phyloP scores from a whole-genome alignment of 1,140 invertebrate genomes.

The Megalonaias nervosa region DNA sequence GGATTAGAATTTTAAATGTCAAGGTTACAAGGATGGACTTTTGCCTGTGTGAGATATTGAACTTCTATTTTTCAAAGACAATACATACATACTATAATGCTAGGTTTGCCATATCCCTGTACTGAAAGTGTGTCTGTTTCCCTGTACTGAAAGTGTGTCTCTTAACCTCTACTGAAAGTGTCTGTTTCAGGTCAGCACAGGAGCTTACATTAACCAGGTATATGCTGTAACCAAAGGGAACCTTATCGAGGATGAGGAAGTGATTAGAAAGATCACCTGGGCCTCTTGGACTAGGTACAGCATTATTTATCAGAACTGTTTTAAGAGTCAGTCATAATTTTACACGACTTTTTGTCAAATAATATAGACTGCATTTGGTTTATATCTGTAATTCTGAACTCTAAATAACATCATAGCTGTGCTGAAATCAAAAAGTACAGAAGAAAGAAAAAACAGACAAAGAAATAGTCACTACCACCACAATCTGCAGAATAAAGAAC shows the following conservation, averaged over 20 bases:
- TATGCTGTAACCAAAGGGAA: constrained; percentile 65
- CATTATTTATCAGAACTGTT: neutral
- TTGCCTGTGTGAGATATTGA: neutral
- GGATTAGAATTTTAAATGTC: neutral
- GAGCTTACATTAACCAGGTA: constrained; percentile 66
- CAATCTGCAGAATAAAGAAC: too few species aligned
- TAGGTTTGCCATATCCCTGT: neutral
- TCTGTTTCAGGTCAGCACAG: constrained; percentile 63
- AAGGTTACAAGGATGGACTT: neutral
- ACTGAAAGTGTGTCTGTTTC: too few species aligned
- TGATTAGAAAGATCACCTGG: constrained; percentile 67
- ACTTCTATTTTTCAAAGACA: neutral
- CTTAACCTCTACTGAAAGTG: too few species aligned
- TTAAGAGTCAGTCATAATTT: too few species aligned
- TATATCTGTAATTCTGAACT: too few species aligned
- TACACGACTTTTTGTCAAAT: too few species aligned
- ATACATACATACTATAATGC: neutral
- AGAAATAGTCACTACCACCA: too few species aligned
- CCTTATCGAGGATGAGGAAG: constrained; percentile 55
- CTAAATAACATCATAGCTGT: too few species aligned
- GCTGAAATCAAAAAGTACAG: too few species aligned
- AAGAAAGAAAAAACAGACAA: too few species aligned
- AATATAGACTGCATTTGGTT: too few species aligned
- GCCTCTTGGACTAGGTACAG: constrained; percentile 69
- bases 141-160: too few species aligned